Percentiles rank a stretch among this genome's conserved stretches.
Conservation (phyloP, 2,888 invertebrate genomes). For the Sicus ferrugineus region DNA sequence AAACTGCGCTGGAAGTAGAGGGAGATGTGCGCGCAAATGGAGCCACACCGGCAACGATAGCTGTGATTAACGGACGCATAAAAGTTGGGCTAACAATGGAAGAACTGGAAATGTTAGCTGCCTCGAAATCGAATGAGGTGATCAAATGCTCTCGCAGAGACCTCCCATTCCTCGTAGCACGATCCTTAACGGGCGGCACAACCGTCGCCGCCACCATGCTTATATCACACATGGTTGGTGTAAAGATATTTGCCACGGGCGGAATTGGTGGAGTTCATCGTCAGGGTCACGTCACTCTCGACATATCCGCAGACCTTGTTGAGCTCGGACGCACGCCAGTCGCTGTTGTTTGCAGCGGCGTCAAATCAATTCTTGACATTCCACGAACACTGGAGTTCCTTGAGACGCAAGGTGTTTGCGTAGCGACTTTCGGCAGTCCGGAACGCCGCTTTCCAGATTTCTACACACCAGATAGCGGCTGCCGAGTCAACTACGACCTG, state of each 20-base stretch:
- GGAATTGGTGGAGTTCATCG: conserved; percentile 91
- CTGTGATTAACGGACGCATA: conserved; percentile 82
- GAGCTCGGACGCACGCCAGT: conserved; percentile 89
- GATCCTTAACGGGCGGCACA: conserved; percentile 83
- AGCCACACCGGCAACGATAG: conserved; percentile 91
- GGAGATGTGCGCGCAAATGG: conserved; percentile 78
- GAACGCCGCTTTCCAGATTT: conserved; percentile 88
- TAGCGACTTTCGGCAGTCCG: conserved; percentile 77
- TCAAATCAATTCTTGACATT: conserved; percentile 97
- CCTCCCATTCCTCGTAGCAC: conserved; percentile 78
- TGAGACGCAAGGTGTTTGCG: conserved; percentile 95
- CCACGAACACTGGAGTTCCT: conserved; percentile 92
- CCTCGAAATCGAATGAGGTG: conserved; percentile 50
- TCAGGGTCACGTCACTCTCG: conserved; percentile 83
- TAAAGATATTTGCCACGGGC: conserved; percentile 94
- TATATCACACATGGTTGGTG: conserved; percentile 81
- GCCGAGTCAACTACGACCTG: conserved; percentile 76
- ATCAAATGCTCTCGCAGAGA: conserved; percentile 91
- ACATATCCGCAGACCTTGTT: conserved; percentile 92
- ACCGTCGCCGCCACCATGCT: conserved; percentile 96
- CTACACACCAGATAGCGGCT: conserved; percentile 82
- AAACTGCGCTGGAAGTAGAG: conserved; percentile 72
- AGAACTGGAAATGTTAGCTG: conserved; percentile 74
- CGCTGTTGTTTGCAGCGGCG: conserved; percentile 92
- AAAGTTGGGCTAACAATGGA: conserved; percentile 77